phyloP scores from a whole-genome alignment of 2,888 invertebrate species.

The Pseudococcus viburni region DNA sequence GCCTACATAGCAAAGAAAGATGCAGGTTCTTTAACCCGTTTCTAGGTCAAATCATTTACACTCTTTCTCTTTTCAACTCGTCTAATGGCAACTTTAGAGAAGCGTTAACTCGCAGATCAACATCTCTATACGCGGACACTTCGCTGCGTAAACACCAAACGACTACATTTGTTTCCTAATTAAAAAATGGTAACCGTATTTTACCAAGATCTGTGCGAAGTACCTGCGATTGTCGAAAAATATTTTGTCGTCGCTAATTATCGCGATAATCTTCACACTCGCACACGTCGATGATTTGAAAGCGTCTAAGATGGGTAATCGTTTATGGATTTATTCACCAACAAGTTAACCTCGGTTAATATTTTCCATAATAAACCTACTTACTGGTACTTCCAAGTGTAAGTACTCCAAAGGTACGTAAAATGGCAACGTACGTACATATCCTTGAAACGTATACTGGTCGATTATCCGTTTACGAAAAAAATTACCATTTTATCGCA shows the following conservation, averaged over 20 bases:
- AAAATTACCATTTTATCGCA: background rate
- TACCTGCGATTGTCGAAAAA: background rate
- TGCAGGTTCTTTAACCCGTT: slow-evolving; percentile 65
- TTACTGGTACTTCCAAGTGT: background rate
- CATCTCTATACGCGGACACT: background rate
- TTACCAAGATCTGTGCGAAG: too few relatives aligned
- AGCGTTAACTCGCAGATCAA: slow-evolving; percentile 19
- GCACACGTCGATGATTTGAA: background rate
- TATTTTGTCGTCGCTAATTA: slow-evolving; percentile 1
- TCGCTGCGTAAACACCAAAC: background rate
- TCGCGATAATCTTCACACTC: too few relatives aligned
- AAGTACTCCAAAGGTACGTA: too few relatives aligned
- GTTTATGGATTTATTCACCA: slow-evolving; percentile 48
- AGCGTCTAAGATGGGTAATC: background rate
- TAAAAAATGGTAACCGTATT: background rate
- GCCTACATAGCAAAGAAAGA: slow-evolving; percentile 60
- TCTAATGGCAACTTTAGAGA: background rate
- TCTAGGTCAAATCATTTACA: slow-evolving; percentile 63
- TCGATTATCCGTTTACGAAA: background rate
- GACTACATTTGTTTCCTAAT: background rate
- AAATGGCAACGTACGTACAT: background rate
- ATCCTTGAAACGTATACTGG: slow-evolving; percentile 10
- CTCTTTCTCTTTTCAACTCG: slow-evolving; percentile 61
- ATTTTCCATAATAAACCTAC: slow-evolving; percentile 48
- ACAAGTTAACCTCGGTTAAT: slow-evolving; percentile 52